Conservation (phyloP, 2,113 vertebrate genomes). For the Phrynocephalus versicolor region DNA sequence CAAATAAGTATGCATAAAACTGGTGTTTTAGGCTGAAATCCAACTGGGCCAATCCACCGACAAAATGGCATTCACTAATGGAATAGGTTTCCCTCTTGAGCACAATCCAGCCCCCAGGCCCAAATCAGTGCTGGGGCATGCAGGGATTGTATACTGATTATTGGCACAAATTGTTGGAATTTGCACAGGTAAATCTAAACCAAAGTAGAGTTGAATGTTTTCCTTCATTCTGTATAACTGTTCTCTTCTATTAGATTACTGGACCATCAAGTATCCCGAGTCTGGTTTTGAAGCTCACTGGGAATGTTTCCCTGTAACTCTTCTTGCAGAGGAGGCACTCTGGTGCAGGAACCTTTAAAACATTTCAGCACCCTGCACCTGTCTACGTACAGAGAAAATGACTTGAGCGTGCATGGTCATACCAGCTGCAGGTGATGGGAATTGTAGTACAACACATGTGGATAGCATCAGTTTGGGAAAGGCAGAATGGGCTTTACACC, state of each 20-base stretch:
- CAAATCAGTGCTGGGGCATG: too few species aligned
- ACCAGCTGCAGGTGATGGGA: background rate
- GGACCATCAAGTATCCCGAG: background rate
- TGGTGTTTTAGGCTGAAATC: too few species aligned
- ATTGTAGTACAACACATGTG: background rate
- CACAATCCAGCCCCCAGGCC: too few species aligned
- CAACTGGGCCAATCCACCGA: background rate
- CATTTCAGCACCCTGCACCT: background rate
- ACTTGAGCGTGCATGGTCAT: background rate
- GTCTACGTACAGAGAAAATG: too few species aligned
- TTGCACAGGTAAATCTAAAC: background rate
- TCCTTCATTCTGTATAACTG: background rate
- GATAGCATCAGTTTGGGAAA: background rate
- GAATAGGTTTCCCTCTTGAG: too few species aligned
- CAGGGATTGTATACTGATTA: too few species aligned
- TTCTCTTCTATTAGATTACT: background rate
- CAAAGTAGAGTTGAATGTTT: background rate
- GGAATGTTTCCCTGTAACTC: background rate
- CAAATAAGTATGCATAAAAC: too few species aligned
- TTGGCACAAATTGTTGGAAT: background rate
- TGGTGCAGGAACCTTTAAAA: background rate
- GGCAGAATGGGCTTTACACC: background rate
- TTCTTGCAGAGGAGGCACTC: background rate
- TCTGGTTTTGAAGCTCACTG: background rate
- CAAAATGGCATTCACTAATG: too few species aligned